A percentile compares a stretch with the other conserved stretches of the same genome.
Conservation (phyloP, 2,888 invertebrate species). For the Bugulina stolonifera region DNA sequence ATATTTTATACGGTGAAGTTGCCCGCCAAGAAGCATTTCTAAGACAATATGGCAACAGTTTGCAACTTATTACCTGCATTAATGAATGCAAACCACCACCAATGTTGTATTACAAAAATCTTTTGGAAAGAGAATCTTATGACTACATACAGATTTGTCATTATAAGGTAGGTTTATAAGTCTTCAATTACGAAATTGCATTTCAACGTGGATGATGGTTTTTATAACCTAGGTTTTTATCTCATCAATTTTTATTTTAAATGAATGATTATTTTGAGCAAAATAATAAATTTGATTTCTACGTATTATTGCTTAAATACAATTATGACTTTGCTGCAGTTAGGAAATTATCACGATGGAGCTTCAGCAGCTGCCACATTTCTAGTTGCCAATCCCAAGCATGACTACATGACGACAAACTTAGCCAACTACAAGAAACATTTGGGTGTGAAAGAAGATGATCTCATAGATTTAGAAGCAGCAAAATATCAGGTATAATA, state of each 20-base stretch:
- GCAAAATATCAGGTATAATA: constrained; percentile 5
- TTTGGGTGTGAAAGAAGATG: background rate
- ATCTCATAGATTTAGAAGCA: constrained; percentile 4
- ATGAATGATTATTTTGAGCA: too few relatives aligned
- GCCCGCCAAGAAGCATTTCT: background rate
- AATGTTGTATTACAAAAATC: background rate
- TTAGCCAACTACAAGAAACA: background rate
- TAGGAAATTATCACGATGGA: too few relatives aligned
- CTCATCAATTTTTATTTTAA: too few relatives aligned
- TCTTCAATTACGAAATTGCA: too few relatives aligned
- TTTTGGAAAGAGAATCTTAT: constrained; percentile 1
- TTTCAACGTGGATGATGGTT: too few relatives aligned
- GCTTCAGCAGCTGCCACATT: constrained; percentile 12
- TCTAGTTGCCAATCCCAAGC: constrained; percentile 8
- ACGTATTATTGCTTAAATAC: too few relatives aligned
- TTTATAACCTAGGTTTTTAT: too few relatives aligned
- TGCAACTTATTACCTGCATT: background rate
- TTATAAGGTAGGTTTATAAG: background rate
- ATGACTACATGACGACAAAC: background rate
- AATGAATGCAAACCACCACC: background rate
- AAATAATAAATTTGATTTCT: too few relatives aligned
- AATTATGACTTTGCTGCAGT: too few relatives aligned
- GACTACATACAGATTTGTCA: constrained; percentile 23
- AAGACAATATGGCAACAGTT: background rate
- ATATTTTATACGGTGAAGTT: background rate